A percentile compares a stretch with the other conserved stretches of the same genome.
Evolutionary conservation across 2,888 invertebrate species (phyloP).

Genomic region (Oscheius sp.): DNA sequence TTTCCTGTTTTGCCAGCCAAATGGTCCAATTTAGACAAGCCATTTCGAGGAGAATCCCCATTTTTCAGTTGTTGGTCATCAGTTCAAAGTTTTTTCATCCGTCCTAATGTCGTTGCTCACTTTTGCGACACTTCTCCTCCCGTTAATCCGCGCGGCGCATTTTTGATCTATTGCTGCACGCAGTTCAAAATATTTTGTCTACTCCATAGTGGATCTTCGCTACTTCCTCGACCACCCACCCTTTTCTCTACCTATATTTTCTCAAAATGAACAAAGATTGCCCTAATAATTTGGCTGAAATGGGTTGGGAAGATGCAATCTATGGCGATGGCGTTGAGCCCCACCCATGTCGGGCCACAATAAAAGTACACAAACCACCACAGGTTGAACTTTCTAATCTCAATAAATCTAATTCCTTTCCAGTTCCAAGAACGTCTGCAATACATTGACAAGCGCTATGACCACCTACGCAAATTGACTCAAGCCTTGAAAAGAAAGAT

Average conservation of each 20-base stretch:
- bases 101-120: not conserved
- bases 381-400: no score
- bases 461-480: constrained; percentile 50
- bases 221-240: not conserved
- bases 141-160: constrained; percentile 1
- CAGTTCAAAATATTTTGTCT: constrained; percentile 9
- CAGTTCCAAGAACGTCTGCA: constrained; percentile 52
- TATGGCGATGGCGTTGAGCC: constrained; percentile 21
- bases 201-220: no score
- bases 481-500: constrained; percentile 47
- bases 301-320: constrained; percentile 27
- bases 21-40: not conserved
- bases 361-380: constrained; percentile 27
- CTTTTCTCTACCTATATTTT: not conserved
- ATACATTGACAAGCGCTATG: constrained; percentile 52
- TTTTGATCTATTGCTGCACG: constrained; percentile 11
- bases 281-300: not conserved
- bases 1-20: not conserved
- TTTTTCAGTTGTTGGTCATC: no score
- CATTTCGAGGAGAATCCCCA: no score
- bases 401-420: not conserved
- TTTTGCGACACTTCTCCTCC: constrained; percentile 4
- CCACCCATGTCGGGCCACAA: constrained; percentile 19
- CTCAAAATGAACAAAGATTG: not conserved
- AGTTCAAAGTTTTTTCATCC: no score